Evolutionary conservation across 2,113 vertebrate species (phyloP).

Genomic region (Phylloscopus trochiloides): DNA sequence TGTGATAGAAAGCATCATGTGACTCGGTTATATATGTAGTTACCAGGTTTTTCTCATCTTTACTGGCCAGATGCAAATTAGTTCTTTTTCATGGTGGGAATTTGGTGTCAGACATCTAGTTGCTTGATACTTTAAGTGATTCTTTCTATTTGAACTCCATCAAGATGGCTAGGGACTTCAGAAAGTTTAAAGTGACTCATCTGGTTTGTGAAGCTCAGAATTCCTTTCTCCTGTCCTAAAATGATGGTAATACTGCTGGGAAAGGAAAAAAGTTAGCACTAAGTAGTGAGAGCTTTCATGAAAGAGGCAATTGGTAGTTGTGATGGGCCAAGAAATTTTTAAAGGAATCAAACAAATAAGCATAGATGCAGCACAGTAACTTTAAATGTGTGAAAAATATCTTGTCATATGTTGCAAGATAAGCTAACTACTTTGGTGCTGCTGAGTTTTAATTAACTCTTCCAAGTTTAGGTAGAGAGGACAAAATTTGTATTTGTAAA

Average conservation of each 20-base stretch:
- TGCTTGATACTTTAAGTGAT: not conserved
- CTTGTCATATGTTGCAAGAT: not conserved
- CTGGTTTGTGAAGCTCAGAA: not conserved
- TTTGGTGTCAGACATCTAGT: not conserved
- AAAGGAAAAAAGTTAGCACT: not conserved
- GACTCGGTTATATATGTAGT: not conserved
- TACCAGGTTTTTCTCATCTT: not conserved
- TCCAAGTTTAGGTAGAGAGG: not conserved
- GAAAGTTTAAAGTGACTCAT: not conserved
- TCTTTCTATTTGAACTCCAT: not conserved
- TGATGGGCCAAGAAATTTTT: not conserved
- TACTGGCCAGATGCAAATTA: not conserved
- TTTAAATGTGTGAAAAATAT: not conserved
- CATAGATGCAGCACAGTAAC: not conserved
- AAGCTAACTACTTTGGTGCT: not conserved
- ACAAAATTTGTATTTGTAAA: not conserved
- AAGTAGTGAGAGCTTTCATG: not conserved
- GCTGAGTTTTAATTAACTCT: not conserved
- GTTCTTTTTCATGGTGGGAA: not conserved
- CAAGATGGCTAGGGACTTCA: not conserved
- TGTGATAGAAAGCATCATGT: not conserved
- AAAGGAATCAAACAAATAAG: not conserved
- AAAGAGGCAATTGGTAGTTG: not conserved
- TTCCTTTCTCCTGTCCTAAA: not conserved
- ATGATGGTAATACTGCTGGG: not conserved